Evolutionary conservation across 2,797 vertebrate species (phyloP), one percentile per base, ranked within the genome.

Genomic region (Melopsittacus undulatus): DNA sequence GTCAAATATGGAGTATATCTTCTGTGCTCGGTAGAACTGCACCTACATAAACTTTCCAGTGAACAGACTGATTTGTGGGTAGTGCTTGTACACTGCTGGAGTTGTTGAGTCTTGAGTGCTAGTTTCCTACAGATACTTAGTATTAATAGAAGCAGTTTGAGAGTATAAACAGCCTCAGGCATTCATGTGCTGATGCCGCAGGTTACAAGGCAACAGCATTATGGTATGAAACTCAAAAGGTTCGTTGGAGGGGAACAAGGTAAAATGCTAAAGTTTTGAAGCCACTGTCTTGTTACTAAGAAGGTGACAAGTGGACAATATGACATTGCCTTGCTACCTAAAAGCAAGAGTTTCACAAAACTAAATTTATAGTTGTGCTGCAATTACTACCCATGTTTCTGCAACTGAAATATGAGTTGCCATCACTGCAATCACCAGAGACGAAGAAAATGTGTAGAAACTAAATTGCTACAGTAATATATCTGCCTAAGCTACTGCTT

Each of bases 401-500:
- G 62, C 83, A 81, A 90, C 78, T 87, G 88, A 92, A 94, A 82
- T 81, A 91, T 32, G 54, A 96, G 78, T 95, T 96, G 62, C 91
- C 90, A 90, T 94, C 84, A 83, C 85, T 90, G 79, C 94, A 96
- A 85, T 91, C 91, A 97, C 89, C 78, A 96, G 85, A 92, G 91
- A 96, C 2, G 52, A 93, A 94, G 83, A 89, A 94, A 97, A 86
- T 84, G 94, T 95, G 90, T 75, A 97, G 87, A 97, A 97, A 95
- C 97, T 93, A 96, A 96, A 96, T 73, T 80, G 95, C 95, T 94
- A 89, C 90, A 97, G 93, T 89, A 94, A 91, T 95, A 83, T 77
- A 97, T 93, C 97, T 1, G 91, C 95, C 92, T 95, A 92, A 97
- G 90, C 61, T 95, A 94, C 94, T 96, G 96, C 95, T 97, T 97